phyloP scores from a whole-genome alignment of 2,888 invertebrate species.

The Pachydiplax longipennis region DNA sequence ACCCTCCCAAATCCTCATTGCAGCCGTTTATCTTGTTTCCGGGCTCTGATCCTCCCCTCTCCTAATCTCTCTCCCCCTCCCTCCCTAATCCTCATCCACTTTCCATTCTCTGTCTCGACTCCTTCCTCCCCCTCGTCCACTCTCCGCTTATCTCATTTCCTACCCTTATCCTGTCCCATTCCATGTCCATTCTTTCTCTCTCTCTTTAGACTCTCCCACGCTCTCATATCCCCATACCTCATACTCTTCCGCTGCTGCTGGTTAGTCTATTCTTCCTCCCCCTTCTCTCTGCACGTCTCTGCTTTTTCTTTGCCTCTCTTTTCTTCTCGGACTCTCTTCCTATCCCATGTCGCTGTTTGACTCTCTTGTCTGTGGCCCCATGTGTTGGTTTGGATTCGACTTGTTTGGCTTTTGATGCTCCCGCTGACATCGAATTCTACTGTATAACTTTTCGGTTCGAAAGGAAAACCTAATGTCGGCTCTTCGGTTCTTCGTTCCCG shows the following conservation, averaged over 20 bases:
- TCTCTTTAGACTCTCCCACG: neutral
- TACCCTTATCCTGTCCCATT: neutral
- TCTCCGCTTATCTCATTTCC: conserved; percentile 7
- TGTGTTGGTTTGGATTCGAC: neutral
- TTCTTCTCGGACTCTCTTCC: neutral
- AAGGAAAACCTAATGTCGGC: too few relatives aligned
- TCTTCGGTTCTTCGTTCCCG: too few relatives aligned
- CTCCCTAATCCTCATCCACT: neutral
- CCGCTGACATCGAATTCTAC: too few relatives aligned
- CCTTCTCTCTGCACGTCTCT: neutral
- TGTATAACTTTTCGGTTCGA: too few relatives aligned
- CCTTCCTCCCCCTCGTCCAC: neutral
- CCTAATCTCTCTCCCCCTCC: neutral
- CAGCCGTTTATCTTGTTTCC: conserved; percentile 44
- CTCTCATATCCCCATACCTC: neutral
- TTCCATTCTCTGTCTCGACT: too few relatives aligned
- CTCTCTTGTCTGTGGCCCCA: neutral
- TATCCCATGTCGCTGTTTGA: neutral
- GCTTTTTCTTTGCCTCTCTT: neutral
- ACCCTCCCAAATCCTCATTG: neutral
- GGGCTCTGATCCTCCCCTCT: neutral
- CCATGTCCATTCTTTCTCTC: neutral
- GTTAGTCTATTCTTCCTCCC: neutral
- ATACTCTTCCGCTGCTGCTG: neutral
- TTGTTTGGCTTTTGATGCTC: neutral